Base-by-base conservation (phyloP, 2,797 vertebrate genomes). In the Sebastes alutus region DNA sequence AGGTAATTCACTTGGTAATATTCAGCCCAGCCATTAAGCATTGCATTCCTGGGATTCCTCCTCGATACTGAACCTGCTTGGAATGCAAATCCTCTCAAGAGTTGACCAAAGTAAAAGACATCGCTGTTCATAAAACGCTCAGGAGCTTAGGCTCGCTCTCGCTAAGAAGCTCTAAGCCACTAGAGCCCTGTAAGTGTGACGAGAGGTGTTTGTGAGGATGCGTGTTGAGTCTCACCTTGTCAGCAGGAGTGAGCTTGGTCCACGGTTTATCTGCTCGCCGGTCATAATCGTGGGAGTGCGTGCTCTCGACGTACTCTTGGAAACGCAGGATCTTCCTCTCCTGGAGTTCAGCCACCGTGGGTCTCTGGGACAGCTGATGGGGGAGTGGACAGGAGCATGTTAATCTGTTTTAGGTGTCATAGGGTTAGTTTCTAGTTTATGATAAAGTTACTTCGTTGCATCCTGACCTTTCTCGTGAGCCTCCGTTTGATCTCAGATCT, bases 261-360 rank as follows among this genome's bases (percentile, higher is more conserved):
- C 98, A 99, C 0, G 98, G 98, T 85, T 99, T 99, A 18, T 99
- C 98, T 0, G 97, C 98, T 67, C 98, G 92, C 23, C 98, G 96
- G 94, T 99, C 98, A 1, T 99, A 99, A 92, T 99, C 98, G 1
- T 99, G 97, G 16, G 98, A 98, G 52, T 98, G 96, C 0, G 98
- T 99, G 76, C 95, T 95, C 88, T 99, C 98, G 4, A 99, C 98
- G 1, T 99, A 97, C 72, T 99, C 97, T 4, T 99, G 97, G 94
- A 99, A 99, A 32, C 98, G 97, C 85, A 99, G 96, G 92, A 99
- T 99, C 94, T 99, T 99, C 92, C 97, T 96, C 61, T 94, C 98
- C 90, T 97, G 96, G 11, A 99, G 96, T 88, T 99, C 98, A 1
- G 98, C 98, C 76, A 99, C 97, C 0, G 98, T 99, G 18, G 98